Evolutionary conservation across 2,888 invertebrate genomes (phyloP).

Genomic region (Ophion ellenae): DNA sequence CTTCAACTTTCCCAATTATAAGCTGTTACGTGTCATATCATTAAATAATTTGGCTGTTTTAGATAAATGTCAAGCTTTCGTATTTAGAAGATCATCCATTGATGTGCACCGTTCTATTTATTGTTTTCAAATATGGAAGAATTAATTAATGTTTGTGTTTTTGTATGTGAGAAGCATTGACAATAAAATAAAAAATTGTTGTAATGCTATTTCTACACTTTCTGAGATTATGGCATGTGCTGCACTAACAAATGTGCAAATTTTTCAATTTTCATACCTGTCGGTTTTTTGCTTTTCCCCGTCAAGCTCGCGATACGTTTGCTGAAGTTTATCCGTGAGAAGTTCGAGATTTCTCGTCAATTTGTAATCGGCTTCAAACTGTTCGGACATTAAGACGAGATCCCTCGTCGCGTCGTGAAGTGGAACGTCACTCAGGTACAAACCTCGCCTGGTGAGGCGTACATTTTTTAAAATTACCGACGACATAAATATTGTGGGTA

Average conservation of each 20-base stretch:
- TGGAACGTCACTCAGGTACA: conserved; percentile 97
- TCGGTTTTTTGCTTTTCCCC: conserved; percentile 98
- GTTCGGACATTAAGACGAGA: conserved; percentile 97
- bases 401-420: conserved; percentile 98
- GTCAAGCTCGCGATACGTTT: conserved; percentile 96
- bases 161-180: neutral
- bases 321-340: conserved; percentile 96
- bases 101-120: too few species aligned
- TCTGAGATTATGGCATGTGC: neutral
- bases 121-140: too few species aligned
- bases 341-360: conserved; percentile 96
- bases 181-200: neutral
- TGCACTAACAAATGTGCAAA: too few species aligned
- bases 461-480: too few species aligned
- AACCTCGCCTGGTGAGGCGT: conserved; percentile 88
- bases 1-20: too few species aligned
- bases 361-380: conserved; percentile 98
- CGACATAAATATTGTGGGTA: too few species aligned
- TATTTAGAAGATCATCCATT: too few species aligned
- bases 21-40: too few species aligned
- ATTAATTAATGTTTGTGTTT: too few species aligned
- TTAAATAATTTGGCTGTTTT: too few species aligned
- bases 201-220: too few species aligned
- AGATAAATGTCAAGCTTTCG: too few species aligned
- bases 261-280: conserved; percentile 85